These are phyloP conservation scores for Merodon equestris DNA, from an alignment of 2,888 invertebrate genomes.

Conservation along the genomic window DNA sequence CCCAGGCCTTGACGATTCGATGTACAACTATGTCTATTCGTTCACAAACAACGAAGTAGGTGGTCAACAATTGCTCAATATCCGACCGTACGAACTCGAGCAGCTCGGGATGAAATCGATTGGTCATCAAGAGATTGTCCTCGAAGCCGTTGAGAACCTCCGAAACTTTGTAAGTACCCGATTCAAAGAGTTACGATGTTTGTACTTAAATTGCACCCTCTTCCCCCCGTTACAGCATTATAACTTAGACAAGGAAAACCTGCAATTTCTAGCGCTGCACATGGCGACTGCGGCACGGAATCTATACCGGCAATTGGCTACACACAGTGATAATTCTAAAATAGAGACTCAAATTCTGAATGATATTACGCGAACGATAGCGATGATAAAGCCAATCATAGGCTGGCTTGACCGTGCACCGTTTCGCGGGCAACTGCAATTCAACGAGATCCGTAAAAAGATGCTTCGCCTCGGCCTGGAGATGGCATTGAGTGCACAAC, in stretches of 20 bases:
- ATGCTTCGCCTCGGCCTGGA: conserved; percentile 89
- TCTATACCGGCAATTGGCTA: conserved; percentile 84
- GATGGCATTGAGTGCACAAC: conserved; percentile 93
- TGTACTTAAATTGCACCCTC: background rate
- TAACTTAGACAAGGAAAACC: conserved; percentile 93
- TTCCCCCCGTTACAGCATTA: conserved; percentile 84
- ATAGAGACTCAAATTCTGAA: conserved; percentile 90
- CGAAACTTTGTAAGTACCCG: conserved; percentile 87
- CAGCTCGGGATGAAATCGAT: conserved; percentile 91
- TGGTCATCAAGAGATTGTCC: conserved; percentile 95
- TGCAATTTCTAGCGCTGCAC: conserved; percentile 92
- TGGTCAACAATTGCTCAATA: conserved; percentile 87
- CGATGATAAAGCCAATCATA: conserved; percentile 91
- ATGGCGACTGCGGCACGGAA: conserved; percentile 91
- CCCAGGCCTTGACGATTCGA: conserved; percentile 79
- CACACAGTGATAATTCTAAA: conserved; percentile 81
- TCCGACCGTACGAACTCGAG: conserved; percentile 93
- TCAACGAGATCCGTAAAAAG: conserved; percentile 85
- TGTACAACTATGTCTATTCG: conserved; percentile 88
- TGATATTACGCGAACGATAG: conserved; percentile 91
- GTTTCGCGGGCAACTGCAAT: conserved; percentile 80
- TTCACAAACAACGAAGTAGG: conserved; percentile 90
- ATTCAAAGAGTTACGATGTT: background rate
- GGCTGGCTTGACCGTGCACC: conserved; percentile 91
- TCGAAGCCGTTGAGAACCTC: conserved; percentile 95